Evolutionary conservation across 2,888 invertebrate species (phyloP), one percentile per base, ranked within the genome.

Genomic region (Cinara cedri): DNA sequence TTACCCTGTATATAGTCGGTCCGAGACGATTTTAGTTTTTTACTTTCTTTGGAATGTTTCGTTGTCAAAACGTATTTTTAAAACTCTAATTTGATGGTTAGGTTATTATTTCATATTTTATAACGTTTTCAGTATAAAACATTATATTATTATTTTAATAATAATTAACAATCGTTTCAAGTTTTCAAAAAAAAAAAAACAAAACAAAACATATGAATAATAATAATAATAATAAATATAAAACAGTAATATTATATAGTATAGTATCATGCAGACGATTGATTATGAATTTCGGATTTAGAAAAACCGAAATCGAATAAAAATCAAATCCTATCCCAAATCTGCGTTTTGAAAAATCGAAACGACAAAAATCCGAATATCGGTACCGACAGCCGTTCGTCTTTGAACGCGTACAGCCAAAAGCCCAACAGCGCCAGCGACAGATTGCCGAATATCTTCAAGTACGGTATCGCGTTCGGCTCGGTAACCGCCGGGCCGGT

Each of bases 381-480:
- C 49, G 94, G 94, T 83, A 94, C 88, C n/a, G 93, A 93, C 68
- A 93, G 88, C 82, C 91, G 88, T 84, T 93, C 93, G 84, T 92
- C 92, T 84, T 92, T 91, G 84, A 93, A 94, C 80, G 93, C 86
- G 86, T 93, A 94, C 51, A 94, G 88, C 90, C 93, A 94, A 85
- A 92, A 90, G 34, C 94, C 94, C 16, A 93, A 89, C 54, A 91
- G 83, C 81, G 94, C 89, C 84, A 94, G 19, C 1, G 78, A 78
- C 34, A 78, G 1, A 19, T 78, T 78, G 16, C 78, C 78, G n/a
- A 78, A 70, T 19, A 78, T 49, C 21, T 70, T 70, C 49, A 78
- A 51, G n/a, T 78, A 78, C 24, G 78, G 68, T 1, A 72, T 19
- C 9, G 34, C 8, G 6, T 71, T 24, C 0, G 72, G 34, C 26